Conservation (phyloP, 2,888 invertebrate genomes). For the Andrena camellia region DNA sequence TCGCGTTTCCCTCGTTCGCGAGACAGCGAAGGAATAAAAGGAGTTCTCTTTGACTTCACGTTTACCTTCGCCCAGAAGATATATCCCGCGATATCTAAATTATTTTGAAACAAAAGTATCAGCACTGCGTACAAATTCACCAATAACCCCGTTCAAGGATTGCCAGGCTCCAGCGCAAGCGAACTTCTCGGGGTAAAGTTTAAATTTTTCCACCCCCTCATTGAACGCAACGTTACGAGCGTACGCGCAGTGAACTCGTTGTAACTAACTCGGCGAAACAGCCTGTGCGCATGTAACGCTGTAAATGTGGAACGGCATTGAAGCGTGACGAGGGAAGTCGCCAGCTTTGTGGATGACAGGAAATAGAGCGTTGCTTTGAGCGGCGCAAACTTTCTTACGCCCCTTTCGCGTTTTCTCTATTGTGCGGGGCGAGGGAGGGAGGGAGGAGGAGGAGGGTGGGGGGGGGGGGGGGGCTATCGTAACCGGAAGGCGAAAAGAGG, state of each 20-base stretch:
- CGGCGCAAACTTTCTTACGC: slow-evolving; percentile 48
- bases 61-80: too few species aligned
- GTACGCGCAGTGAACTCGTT: neutral
- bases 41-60: neutral
- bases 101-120: too few species aligned
- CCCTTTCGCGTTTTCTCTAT: slow-evolving; percentile 32
- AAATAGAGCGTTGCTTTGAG: slow-evolving; percentile 59
- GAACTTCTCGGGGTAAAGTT: neutral
- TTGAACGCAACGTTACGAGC: neutral
- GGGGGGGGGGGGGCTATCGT: neutral
- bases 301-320: slow-evolving; percentile 22
- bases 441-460: too few species aligned
- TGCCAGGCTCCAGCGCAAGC: too few species aligned
- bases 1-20: neutral
- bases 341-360: slow-evolving; percentile 44
- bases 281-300: neutral
- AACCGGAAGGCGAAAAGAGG: slow-evolving; percentile 34
- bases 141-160: too few species aligned
- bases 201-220: neutral
- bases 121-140: too few species aligned
- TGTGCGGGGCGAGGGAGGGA: neutral
- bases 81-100: too few species aligned
- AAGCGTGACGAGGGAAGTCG: slow-evolving; percentile 31
- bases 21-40: neutral
- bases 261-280: slow-evolving; percentile 7